phyloP scores from a whole-genome alignment of 2,797 vertebrate genomes.

The Pangasius mekongensis region DNA sequence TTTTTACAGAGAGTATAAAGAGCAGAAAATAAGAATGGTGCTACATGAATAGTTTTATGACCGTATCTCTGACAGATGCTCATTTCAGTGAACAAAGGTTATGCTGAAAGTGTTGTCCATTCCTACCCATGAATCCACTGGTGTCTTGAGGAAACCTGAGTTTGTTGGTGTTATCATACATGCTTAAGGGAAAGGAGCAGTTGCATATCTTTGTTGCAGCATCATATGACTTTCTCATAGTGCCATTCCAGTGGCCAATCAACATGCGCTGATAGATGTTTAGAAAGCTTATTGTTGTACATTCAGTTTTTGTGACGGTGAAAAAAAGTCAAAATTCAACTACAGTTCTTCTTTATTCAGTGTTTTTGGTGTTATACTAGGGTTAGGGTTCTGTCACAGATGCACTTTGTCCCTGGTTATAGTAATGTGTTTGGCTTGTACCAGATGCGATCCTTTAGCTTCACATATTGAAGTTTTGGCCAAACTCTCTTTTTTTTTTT shows the following conservation, averaged over 20 bases:
- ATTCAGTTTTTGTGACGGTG: conserved; percentile 31
- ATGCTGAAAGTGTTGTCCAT: conserved; percentile 46
- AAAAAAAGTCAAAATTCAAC: not conserved
- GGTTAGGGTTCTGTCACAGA: conserved; percentile 4
- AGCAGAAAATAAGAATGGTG: conserved; percentile 57
- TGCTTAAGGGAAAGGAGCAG: conserved; percentile 49
- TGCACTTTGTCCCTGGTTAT: conserved; percentile 12
- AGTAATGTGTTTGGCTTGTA: not conserved
- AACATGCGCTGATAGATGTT: conserved; percentile 50
- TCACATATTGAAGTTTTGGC: conserved; percentile 12
- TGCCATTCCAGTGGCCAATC: conserved; percentile 46
- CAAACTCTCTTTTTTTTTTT: conserved; percentile 15
- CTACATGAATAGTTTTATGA: conserved; percentile 58
- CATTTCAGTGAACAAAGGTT: conserved; percentile 34
- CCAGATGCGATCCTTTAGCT: not conserved
- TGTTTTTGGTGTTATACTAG: not conserved
- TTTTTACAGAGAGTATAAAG: conserved; percentile 61
- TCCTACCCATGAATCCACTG: conserved; percentile 30
- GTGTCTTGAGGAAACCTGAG: conserved; percentile 64
- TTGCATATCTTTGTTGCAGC: conserved; percentile 53
- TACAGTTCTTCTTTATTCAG: not conserved
- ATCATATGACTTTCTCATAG: conserved; percentile 42
- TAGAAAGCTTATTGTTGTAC: conserved; percentile 22
- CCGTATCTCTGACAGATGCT: conserved; percentile 50
- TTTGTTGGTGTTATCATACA: conserved; percentile 54